These are phyloP conservation scores for Phataginus tetradactyla DNA, from an alignment of 2,797 vertebrate genomes.

Conservation along the genomic window DNA sequence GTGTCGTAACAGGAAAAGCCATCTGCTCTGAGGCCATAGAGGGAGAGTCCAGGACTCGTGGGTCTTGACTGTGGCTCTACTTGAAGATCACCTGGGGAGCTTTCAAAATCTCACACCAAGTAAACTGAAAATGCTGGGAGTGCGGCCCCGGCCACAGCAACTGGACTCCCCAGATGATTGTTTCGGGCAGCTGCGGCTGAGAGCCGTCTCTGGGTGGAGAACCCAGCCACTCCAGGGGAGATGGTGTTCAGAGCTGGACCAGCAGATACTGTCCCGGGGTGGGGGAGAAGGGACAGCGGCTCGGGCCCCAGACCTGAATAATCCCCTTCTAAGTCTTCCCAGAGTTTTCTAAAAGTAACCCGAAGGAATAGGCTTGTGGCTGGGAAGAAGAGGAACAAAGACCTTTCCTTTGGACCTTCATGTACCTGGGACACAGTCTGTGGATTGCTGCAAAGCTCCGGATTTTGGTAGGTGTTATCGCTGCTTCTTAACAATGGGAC, in stretches of 20 bases:
- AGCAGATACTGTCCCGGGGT: rapidly evolving
- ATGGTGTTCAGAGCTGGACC: not conserved
- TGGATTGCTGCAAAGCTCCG: rapidly evolving
- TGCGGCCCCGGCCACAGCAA: not conserved
- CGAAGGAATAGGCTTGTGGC: not conserved
- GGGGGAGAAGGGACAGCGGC: not conserved
- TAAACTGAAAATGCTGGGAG: not conserved
- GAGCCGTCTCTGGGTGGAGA: not conserved
- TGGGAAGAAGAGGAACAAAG: not conserved
- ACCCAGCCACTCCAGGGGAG: not conserved
- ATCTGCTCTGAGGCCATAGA: rapidly evolving
- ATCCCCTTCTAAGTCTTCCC: not conserved
- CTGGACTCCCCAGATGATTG: no score
- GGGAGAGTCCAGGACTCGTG: not conserved
- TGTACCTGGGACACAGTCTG: rapidly evolving
- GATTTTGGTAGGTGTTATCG: not conserved
- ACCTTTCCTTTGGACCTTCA: rapidly evolving
- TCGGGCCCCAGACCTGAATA: rapidly evolving
- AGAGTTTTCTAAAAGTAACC: not conserved
- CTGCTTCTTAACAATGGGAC: not conserved
- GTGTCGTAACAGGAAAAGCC: not conserved
- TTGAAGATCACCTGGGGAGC: not conserved
- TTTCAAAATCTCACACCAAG: not conserved
- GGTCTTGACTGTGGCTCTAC: not conserved
- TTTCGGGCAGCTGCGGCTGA: not conserved